Evolutionary conservation across 2,888 invertebrate species (phyloP).

Genomic region (Drosophila paranaensis): DNA sequence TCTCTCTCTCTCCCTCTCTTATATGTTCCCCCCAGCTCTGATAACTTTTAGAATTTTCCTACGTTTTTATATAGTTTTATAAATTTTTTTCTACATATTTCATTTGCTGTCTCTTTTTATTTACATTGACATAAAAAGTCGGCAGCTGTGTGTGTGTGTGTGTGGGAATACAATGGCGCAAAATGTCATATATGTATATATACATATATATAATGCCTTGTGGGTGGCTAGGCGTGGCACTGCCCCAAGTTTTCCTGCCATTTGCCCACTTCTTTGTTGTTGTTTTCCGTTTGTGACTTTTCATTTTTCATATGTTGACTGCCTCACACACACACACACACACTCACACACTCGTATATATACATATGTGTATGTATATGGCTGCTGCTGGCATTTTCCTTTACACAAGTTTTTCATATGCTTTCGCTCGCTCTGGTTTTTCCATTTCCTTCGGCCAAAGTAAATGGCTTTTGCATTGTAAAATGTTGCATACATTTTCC

Average conservation of each 20-base stretch:
- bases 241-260: conserved; percentile 39
- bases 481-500: conserved; percentile 82
- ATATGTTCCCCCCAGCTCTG: conserved; percentile 24
- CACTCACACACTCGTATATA: conserved; percentile 11
- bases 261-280: conserved; percentile 10
- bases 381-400: conserved; percentile 21
- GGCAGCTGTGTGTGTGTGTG: conserved; percentile 26
- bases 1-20: not conserved
- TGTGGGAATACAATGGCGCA: conserved; percentile 53
- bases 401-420: conserved; percentile 18
- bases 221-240: conserved; percentile 26
- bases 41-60: conserved; percentile 60
- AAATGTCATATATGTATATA: conserved; percentile 42
- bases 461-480: conserved; percentile 82
- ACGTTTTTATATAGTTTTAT: conserved; percentile 28
- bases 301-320: conserved; percentile 79
- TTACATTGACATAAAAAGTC: conserved; percentile 72
- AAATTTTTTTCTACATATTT: conserved; percentile 53
- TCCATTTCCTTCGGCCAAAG: conserved; percentile 33
- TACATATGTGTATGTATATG: conserved; percentile 3
- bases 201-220: conserved; percentile 39
- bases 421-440: conserved; percentile 19
- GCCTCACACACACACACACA: conserved; percentile 43
- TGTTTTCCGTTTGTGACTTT: conserved; percentile 68
- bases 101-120: conserved; percentile 81